A percentile compares a stretch with the other conserved stretches of the same genome.
These are phyloP conservation scores for Drosophila mauritiana DNA, from an alignment of 1,140 invertebrate species.

Conservation along the genomic window DNA sequence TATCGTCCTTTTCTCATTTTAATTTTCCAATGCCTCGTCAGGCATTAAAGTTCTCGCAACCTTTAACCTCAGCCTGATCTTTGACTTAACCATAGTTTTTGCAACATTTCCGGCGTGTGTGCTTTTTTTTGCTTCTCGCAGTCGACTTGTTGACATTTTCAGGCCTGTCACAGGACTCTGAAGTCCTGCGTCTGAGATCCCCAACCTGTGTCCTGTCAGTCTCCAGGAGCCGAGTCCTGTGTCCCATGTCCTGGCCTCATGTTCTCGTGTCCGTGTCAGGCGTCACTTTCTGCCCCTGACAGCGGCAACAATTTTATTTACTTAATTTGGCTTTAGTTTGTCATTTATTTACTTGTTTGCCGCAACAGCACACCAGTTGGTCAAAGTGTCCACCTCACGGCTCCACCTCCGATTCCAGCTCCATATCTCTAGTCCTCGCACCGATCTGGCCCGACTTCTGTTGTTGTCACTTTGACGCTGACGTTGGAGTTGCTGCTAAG, in stretches of 20 bases:
- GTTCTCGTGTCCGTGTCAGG: constrained; percentile 66
- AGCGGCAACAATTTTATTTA: constrained; percentile 82
- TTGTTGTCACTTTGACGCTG: constrained; percentile 76
- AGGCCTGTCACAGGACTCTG: constrained; percentile 48
- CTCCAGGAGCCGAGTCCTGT: constrained; percentile 44
- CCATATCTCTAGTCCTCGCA: constrained; percentile 26
- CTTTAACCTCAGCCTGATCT: constrained; percentile 38
- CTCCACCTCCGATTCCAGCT: constrained; percentile 11
- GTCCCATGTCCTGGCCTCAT: constrained; percentile 24
- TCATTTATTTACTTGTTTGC: constrained; percentile 83
- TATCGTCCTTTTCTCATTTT: constrained; percentile 48
- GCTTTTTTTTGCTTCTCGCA: constrained; percentile 8
- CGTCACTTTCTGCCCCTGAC: constrained; percentile 77
- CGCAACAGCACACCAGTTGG: constrained; percentile 54
- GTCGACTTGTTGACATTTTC: constrained; percentile 60
- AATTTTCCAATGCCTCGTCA: constrained; percentile 4
- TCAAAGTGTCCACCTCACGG: constrained; percentile 20
- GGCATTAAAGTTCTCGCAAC: constrained; percentile 23
- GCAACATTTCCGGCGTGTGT: constrained; percentile 2
- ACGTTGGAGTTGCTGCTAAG: constrained; percentile 42
- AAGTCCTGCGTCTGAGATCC: constrained; percentile 31
- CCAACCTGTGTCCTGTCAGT: constrained; percentile 35
- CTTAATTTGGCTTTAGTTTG: constrained; percentile 83
- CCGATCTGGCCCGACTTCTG: constrained; percentile 36
- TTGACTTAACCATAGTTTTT: constrained; percentile 19